Base-by-base conservation (phyloP, 2,888 invertebrate genomes). In the Ennomos erosarius region DNA sequence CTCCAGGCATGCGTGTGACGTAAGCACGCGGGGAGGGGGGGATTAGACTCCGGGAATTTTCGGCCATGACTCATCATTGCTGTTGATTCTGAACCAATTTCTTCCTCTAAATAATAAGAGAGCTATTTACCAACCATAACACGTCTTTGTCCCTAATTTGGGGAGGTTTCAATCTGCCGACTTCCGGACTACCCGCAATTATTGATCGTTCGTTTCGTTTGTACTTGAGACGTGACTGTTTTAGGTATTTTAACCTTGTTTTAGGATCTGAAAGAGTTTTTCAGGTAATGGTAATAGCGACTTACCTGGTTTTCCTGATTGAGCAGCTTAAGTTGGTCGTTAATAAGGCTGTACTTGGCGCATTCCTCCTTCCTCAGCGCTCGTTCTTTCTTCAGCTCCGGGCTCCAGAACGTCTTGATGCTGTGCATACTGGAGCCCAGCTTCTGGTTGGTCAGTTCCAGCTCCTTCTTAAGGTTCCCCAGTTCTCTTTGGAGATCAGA, bases 401-500 rank as follows among this genome's bases (percentile, higher is more conserved):
- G 99, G 84, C 99, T 99, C 99, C 99, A 99, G 93, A 99, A 99
- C 55, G 99, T 99, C 94, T 99, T 99, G 90, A 99, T 99, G 92
- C 98, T 99, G 93, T 99, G 99, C 99, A 99, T 99, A 79, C 98
- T 98, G 83, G 98, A 98, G 86, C 98, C 98, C 76, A 99, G 94
- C 92, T 99, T 99, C 93, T 99, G 98, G 89, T 98, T 98, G 70
- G 98, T 98, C 82, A 98, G 93, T 93, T 98, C 98, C 80, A 98
- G 94, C 84, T 98, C 98, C 85, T 98, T 97, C 90, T 98, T 98
- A 71, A 98, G 94, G 85, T 97, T 97, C 33, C 92, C 92, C 83
- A 98, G 94, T 87, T 99, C 99, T 68, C 98, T 94, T 82, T 99
- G 99, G 73, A 99, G 94, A 87, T 99, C 99, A 79, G 97, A 96